These are phyloP conservation scores for Aurelia sp. DNA, from an alignment of 30 jellyfish, hydroid and myxozoan species.

Conservation along the genomic window DNA sequence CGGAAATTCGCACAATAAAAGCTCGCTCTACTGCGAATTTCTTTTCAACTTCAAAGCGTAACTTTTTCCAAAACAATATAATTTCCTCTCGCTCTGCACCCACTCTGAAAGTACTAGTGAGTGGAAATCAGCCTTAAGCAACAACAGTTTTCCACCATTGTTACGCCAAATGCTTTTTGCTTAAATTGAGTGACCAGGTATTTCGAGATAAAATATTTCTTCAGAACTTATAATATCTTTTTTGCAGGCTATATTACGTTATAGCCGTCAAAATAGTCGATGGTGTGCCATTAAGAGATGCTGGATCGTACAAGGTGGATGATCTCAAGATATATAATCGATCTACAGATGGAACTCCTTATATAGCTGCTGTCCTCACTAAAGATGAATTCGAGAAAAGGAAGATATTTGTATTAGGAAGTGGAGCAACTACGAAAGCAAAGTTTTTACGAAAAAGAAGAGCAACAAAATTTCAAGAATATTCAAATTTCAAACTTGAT, in stretches of 20 bases:
- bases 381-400: background rate
- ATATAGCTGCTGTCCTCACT: constrained; percentile 69
- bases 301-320: constrained; percentile 19
- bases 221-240: too few species aligned
- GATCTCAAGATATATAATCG: constrained; percentile 37
- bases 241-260: constrained; percentile 36
- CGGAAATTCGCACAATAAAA: too few species aligned
- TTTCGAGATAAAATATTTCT: too few species aligned
- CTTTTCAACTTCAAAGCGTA: too few species aligned
- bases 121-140: too few species aligned
- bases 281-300: constrained; percentile 1
- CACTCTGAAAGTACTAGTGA: too few species aligned
- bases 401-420: constrained; percentile 31
- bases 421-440: constrained; percentile 13
- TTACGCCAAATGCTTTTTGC: too few species aligned
- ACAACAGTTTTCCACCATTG: too few species aligned
- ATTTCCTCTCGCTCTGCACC: too few species aligned
- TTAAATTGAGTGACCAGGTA: too few species aligned
- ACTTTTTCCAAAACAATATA: too few species aligned
- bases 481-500: constrained; percentile 24
- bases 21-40: too few species aligned
- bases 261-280: constrained; percentile 26
- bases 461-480: background rate
- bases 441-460: constrained; percentile 16
- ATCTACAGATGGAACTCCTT: constrained; percentile 41